Evolutionary conservation across 1,140 invertebrate genomes (phyloP), one percentile per base, ranked within the genome.

Genomic region (Drosophila tani): DNA sequence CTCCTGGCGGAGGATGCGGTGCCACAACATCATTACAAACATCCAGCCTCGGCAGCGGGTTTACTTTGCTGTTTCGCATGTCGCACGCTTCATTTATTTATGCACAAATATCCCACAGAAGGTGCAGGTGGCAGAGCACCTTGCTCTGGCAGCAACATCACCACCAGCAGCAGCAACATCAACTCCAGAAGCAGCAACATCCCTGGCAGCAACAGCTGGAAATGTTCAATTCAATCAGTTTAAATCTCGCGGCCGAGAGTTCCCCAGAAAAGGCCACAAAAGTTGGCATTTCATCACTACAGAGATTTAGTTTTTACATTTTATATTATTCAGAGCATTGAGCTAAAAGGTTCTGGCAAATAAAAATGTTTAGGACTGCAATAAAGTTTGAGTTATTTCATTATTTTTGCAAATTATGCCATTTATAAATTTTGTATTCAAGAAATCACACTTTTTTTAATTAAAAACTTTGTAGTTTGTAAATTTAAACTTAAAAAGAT

Each of bases 181-280:
- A 67, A 3, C 24, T 5, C 4, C 24, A 6, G 24, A 3, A 79
- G 74, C 70, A 82, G 83, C 82, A 67, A 6, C 27, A 29, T n/a
- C n/a, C n/a, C n/a, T n/a, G n/a, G 27, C 27, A 6, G 27, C 27
- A 79, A 80, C 70, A 82, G 83, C 82, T 77, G 75, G 75, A 65
- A 68, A 76, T 76, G 67, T 79, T 82, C 78, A 86, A 87, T 87
- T 82, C 63, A 77, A 87, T 87, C 75, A 82, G 76, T 80, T 80
- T 82, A 81, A 87, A 51, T 74, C 68, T 79, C 56, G 8, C 45
- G 45, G 35, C 47, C 27, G 40, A 40, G 19, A 43, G 64, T 32
- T 21, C 32, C 38, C 63, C 1, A 14, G 40, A 43, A 63, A 49
- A 11, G 47, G 24, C 21, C 41, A 12, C 40, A 38, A 58, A 43